These are phyloP conservation scores for Trichechus manatus DNA, from an alignment of 2,113 vertebrate species.

Conservation along the genomic window DNA sequence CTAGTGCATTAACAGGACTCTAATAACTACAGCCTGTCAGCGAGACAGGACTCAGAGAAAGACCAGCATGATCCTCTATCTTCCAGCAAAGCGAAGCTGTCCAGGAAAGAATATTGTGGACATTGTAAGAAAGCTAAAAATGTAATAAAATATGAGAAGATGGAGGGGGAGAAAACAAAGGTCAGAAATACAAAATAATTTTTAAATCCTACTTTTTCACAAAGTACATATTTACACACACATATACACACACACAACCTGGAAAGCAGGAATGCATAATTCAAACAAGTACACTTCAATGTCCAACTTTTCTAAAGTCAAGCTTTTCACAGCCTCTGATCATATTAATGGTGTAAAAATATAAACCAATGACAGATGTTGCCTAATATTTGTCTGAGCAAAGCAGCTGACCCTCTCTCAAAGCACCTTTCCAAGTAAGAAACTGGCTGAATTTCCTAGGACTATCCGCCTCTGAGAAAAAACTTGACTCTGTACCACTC, in stretches of 20 bases:
- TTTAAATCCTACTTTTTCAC: background rate
- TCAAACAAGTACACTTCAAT: background rate
- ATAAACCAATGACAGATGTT: slow-evolving; percentile 1
- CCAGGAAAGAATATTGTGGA: background rate
- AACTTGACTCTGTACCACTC: background rate
- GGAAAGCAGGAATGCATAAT: background rate
- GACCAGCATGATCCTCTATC: background rate
- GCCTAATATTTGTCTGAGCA: background rate
- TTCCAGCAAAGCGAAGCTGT: slow-evolving; percentile 13
- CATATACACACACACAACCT: background rate
- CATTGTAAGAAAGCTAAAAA: slow-evolving; percentile 16
- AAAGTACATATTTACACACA: background rate
- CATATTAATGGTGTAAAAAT: background rate
- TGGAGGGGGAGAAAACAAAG: background rate
- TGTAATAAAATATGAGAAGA: slow-evolving; percentile 41
- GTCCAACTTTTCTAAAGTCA: background rate
- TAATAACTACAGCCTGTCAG: slow-evolving; percentile 43
- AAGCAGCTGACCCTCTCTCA: background rate
- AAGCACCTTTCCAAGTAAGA: slow-evolving; percentile 17
- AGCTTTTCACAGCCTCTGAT: background rate
- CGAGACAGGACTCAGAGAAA: slow-evolving; percentile 52
- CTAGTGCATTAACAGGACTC: slow-evolving; percentile 37
- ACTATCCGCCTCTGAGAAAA: background rate
- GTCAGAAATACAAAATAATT: slow-evolving; percentile 8
- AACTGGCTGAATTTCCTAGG: background rate